A percentile compares a stretch with the other conserved stretches of the same genome.
phyloP scores from a whole-genome alignment of 2,797 vertebrate species.

The Falco cherrug region DNA sequence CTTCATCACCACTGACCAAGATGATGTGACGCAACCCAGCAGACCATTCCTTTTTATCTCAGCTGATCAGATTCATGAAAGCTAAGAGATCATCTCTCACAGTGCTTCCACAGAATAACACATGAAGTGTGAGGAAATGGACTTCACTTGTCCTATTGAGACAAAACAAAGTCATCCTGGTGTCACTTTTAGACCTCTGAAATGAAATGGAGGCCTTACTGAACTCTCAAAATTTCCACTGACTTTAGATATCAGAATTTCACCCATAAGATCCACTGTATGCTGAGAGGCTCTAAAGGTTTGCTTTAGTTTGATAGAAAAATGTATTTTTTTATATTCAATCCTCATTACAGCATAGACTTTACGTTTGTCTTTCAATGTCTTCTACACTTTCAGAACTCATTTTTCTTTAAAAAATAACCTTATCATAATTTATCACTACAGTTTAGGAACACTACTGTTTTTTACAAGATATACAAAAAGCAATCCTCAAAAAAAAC shows the following conservation, averaged over 20 bases:
- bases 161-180: background rate
- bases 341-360: background rate
- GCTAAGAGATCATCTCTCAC: background rate
- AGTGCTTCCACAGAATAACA: background rate
- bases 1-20: background rate
- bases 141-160: background rate
- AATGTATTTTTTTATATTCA: background rate
- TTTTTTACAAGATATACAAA: background rate
- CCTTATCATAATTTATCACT: background rate
- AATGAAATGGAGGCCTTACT: background rate
- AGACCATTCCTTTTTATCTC: background rate
- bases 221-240: background rate
- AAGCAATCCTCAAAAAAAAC: background rate
- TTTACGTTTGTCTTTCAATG: background rate
- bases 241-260: background rate
- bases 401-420: background rate
- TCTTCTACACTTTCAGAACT: background rate
- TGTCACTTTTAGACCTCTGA: background rate
- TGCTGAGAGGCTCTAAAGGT: background rate
- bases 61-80: background rate
- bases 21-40: background rate
- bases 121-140: background rate
- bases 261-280: background rate
- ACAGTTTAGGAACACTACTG: background rate
- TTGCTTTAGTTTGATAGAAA: background rate